Conservation (phyloP, 2,113 vertebrate genomes). For the Neofelis nebulosa region DNA sequence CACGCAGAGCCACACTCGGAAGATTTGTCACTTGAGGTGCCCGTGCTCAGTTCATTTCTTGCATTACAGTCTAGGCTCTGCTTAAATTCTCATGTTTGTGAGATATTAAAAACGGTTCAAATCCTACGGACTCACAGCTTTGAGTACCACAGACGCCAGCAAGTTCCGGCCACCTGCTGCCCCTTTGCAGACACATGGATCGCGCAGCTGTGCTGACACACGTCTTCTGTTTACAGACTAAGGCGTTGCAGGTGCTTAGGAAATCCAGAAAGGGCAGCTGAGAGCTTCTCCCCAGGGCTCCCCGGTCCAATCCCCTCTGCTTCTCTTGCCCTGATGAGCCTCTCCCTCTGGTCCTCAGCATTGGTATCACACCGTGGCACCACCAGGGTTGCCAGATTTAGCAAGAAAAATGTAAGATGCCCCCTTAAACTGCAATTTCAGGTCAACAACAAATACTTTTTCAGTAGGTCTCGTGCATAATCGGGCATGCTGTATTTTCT, state of each 20-base stretch:
- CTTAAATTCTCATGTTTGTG: background rate
- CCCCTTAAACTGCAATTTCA: background rate
- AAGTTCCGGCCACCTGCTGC: background rate
- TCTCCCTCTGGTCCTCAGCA: rapidly evolving
- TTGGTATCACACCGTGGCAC: background rate
- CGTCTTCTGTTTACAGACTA: background rate
- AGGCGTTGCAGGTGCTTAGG: background rate
- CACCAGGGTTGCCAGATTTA: background rate
- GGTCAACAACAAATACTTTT: background rate
- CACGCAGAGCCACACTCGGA: background rate
- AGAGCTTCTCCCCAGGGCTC: background rate
- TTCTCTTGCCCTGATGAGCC: background rate
- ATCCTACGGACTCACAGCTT: background rate
- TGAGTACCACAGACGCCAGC: background rate
- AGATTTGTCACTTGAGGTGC: background rate
- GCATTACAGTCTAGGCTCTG: background rate
- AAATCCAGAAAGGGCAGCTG: background rate
- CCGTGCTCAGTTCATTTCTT: background rate
- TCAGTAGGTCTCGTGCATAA: background rate
- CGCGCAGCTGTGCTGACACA: background rate
- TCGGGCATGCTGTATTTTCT: background rate
- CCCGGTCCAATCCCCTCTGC: rapidly evolving
- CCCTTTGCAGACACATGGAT: background rate
- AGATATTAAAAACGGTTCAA: background rate
- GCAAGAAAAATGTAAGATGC: background rate